phyloP scores from a whole-genome alignment of 2,797 vertebrate species.

The Rhinoraja longicauda region DNA sequence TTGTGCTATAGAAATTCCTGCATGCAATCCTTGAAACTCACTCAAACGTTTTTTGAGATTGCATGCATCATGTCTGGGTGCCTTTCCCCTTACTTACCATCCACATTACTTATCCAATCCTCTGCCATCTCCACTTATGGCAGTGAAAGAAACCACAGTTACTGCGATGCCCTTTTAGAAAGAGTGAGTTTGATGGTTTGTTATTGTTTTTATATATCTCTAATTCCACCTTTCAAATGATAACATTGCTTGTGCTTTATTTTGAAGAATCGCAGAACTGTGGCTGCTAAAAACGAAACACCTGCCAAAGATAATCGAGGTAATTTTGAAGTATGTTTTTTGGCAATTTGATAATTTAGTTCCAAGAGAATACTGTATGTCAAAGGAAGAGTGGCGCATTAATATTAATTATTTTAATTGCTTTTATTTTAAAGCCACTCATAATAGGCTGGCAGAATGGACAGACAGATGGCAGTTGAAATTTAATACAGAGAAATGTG shows the following conservation, averaged over 20 bases:
- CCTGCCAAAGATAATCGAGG: conserved; percentile 84
- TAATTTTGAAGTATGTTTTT: conserved; percentile 47
- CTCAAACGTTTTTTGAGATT: neutral
- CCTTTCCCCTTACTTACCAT: neutral
- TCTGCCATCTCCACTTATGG: neutral
- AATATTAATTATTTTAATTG: no score
- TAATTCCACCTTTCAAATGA: neutral
- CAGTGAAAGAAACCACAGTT: neutral
- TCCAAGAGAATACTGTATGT: neutral
- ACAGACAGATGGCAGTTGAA: no score
- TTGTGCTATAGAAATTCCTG: neutral
- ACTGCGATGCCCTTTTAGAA: neutral
- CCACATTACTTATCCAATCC: neutral
- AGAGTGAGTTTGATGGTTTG: neutral
- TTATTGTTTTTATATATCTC: neutral
- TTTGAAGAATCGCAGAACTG: conserved; percentile 70
- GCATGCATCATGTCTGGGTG: neutral
- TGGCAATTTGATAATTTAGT: neutral
- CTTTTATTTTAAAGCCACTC: no score
- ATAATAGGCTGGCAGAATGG: no score
- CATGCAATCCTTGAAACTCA: neutral
- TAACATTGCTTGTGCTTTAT: conserved; percentile 21
- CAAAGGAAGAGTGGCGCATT: no score
- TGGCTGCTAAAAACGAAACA: conserved; percentile 73
- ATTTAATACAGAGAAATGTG: no score